Percentiles rank a stretch among this genome's conserved stretches.
Evolutionary conservation across 2,888 invertebrate species (phyloP).

Genomic region (Melikaiella ostensackeni): DNA sequence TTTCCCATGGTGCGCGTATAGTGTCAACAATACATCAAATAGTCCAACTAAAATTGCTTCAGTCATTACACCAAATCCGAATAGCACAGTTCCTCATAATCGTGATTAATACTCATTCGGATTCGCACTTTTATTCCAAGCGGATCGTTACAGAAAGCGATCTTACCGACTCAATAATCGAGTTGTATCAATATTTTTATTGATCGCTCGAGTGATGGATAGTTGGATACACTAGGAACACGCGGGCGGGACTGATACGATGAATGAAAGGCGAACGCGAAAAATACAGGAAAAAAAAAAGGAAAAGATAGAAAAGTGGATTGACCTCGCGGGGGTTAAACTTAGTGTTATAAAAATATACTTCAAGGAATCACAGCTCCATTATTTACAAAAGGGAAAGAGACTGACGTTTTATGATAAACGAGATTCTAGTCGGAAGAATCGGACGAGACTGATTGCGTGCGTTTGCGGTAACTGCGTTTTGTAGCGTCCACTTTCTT

Average conservation of each 20-base stretch:
- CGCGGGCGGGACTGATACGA: constrained; percentile 1
- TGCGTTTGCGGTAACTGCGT: constrained; percentile 51
- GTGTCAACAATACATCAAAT: constrained; percentile 44
- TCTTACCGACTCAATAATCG: neutral
- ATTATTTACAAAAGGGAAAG: constrained; percentile 67
- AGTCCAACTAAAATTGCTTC: constrained; percentile 10
- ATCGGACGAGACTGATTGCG: constrained; percentile 58
- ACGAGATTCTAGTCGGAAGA: constrained; percentile 67
- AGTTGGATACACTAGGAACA: constrained; percentile 14
- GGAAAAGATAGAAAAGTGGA: constrained; percentile 20
- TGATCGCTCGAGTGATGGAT: constrained; percentile 30
- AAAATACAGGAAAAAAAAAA: constrained; percentile 16
- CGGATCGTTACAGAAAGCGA: neutral
- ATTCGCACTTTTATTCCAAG: constrained; percentile 7
- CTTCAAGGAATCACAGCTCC: constrained; percentile 71
- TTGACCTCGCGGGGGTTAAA: constrained; percentile 57
- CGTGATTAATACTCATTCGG: neutral
- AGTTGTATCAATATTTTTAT: constrained; percentile 38
- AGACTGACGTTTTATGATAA: constrained; percentile 40
- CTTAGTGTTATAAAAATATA: constrained; percentile 72
- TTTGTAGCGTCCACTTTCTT: constrained; percentile 70
- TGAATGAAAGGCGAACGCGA: constrained; percentile 32
- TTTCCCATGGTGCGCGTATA: constrained; percentile 44
- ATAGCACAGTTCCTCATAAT: neutral
- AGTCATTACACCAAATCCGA: neutral